Percentiles rank a stretch among this genome's conserved stretches.
Evolutionary conservation across 2,797 vertebrate species (phyloP).

Genomic region (Dromococcyx pavoninus): DNA sequence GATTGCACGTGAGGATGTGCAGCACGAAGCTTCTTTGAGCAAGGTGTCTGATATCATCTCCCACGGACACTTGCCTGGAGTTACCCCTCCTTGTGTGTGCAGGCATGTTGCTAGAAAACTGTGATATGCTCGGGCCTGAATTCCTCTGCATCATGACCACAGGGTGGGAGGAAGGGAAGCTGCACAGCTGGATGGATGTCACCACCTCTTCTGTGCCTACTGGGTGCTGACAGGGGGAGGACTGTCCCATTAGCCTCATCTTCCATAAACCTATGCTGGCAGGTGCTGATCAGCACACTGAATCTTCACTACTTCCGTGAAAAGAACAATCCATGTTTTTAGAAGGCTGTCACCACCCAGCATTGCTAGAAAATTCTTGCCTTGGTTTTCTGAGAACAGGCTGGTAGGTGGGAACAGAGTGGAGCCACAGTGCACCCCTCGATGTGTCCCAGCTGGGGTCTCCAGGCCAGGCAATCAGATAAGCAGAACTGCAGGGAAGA

Average conservation of each 20-base stretch:
- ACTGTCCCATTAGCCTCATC: neutral
- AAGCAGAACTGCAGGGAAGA: neutral
- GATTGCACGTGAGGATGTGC: fast-evolving
- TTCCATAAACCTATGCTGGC: neutral
- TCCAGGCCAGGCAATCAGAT: neutral
- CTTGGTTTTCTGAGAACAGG: neutral
- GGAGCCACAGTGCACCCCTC: neutral
- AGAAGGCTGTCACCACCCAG: neutral
- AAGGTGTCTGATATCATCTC: neutral
- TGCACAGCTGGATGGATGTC: neutral
- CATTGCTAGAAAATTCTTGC: neutral
- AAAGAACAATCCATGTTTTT: neutral
- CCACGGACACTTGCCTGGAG: neutral
- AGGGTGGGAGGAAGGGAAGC: neutral
- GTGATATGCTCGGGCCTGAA: fast-evolving
- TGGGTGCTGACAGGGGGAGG: neutral
- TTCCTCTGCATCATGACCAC: neutral
- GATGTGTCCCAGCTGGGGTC: fast-evolving
- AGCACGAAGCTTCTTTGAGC: neutral
- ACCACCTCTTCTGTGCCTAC: neutral
- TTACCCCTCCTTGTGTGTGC: neutral
- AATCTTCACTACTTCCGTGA: neutral
- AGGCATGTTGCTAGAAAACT: neutral
- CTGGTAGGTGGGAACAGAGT: neutral
- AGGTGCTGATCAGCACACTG: neutral